Evolutionary conservation across 2,888 invertebrate species (phyloP), one percentile per base, ranked within the genome.

Genomic region (Muscina levida): DNA sequence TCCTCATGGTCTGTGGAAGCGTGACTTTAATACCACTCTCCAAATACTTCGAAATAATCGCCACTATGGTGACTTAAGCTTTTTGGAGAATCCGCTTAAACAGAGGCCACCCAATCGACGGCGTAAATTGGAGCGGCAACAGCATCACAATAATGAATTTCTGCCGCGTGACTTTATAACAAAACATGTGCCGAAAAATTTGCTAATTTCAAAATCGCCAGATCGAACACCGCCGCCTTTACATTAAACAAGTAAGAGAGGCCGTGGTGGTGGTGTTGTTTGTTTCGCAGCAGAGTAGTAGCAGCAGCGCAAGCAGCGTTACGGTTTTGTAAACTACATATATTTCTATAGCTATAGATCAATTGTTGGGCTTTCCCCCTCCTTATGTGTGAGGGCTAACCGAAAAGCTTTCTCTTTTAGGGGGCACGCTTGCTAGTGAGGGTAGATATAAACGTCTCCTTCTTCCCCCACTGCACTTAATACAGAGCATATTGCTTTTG

Each of bases 151-250:
- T 44, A 85, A 86, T 53, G 85, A 85, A 59, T 82, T 85, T 62
- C 83, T 87, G 66, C 88, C 86, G 76, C 86, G 86, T 65, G 89
- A 89, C 66, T 89, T 87, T 84, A 87, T 87, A 67, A 86, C 85
- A 81, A 89, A 89, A 80, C 90, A 90, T 83, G 88, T 91, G 83
- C 91, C 91, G 80, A 88, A 89, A 84, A 88, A 87, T 68, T 85
- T 91, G 79, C 84, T 90, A 67, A 85, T 86, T 82, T 86, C 85
- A 70, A 90, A 89, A 84, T 87, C 86, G 79, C 87, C 86, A 68
- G 88, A 89, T 85, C 90, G 91, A 84, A 90, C 91, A 84, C 91
- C 91, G 82, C 90, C 90, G 73, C 91, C 91, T 56, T 85, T 91
- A 77, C 90, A 90, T 74, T 89, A 85, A 85, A 70, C 37, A 57